Conservation (phyloP, 2,888 invertebrate genomes). For the Ligdia adustata region DNA sequence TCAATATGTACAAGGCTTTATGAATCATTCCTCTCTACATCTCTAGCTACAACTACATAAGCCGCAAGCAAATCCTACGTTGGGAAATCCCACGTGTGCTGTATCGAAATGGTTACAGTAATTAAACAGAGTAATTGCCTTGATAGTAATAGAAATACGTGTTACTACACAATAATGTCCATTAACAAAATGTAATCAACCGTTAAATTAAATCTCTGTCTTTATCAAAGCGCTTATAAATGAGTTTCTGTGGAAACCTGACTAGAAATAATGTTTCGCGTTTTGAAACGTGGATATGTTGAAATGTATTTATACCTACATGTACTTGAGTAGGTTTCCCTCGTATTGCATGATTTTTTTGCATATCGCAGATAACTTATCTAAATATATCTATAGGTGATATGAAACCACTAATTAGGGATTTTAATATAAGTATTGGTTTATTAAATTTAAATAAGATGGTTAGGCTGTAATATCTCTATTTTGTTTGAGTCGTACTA, state of each 20-base stretch:
- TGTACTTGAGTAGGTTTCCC: too few species aligned
- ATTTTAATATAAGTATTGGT: too few species aligned
- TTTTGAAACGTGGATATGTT: slow-evolving; percentile 11
- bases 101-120: slow-evolving; percentile 61
- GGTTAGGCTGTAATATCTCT: too few species aligned
- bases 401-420: too few species aligned
- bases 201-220: slow-evolving; percentile 64
- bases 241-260: slow-evolving; percentile 20
- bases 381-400: background rate
- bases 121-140: slow-evolving; percentile 67
- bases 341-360: too few species aligned
- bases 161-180: slow-evolving; percentile 62
- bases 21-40: too few species aligned
- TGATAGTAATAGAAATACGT: slow-evolving; percentile 60
- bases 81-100: slow-evolving; percentile 26
- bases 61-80: background rate
- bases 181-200: slow-evolving; percentile 68
- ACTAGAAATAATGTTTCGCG: slow-evolving; percentile 10
- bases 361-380: too few species aligned
- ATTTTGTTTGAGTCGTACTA: too few species aligned
- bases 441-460: too few species aligned
- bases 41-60: too few species aligned
- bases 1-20: too few species aligned
- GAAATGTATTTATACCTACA: too few species aligned
- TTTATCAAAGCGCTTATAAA: slow-evolving; percentile 43